These are phyloP conservation scores for Artibeus jamaicensis DNA, from an alignment of 2,797 vertebrate species.

Conservation along the genomic window DNA sequence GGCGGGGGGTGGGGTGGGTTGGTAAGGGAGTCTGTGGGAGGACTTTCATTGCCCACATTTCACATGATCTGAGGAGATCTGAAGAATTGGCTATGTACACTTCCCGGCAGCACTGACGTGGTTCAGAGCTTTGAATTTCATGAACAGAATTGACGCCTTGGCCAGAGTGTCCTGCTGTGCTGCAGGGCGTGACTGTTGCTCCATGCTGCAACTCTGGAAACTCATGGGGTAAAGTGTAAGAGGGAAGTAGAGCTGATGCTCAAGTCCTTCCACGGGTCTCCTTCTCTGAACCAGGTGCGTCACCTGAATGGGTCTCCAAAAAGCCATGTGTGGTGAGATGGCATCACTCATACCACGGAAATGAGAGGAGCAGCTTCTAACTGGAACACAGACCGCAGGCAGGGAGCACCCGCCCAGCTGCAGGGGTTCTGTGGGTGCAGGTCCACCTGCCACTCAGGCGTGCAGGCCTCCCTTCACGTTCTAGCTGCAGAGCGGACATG, in stretches of 20 bases:
- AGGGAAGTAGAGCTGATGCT: background rate
- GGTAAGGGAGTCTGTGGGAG: background rate
- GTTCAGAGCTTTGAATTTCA: background rate
- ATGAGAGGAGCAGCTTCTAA: background rate
- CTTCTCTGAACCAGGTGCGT: background rate
- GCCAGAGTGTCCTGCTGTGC: background rate
- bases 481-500: background rate
- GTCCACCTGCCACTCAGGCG: too few species aligned
- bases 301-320: background rate
- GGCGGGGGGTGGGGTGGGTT: background rate
- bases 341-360: background rate
- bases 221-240: background rate
- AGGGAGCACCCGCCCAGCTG: too few species aligned
- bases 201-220: background rate
- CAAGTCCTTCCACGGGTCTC: background rate
- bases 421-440: background rate
- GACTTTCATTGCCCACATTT: background rate
- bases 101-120: background rate
- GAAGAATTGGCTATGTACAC: background rate
- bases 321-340: background rate
- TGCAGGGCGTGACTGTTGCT: background rate
- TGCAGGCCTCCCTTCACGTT: background rate
- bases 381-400: background rate
- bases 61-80: background rate
- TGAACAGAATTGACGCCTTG: background rate